phyloP scores from a whole-genome alignment of 2,888 invertebrate species.

The Pimpla rufipes region DNA sequence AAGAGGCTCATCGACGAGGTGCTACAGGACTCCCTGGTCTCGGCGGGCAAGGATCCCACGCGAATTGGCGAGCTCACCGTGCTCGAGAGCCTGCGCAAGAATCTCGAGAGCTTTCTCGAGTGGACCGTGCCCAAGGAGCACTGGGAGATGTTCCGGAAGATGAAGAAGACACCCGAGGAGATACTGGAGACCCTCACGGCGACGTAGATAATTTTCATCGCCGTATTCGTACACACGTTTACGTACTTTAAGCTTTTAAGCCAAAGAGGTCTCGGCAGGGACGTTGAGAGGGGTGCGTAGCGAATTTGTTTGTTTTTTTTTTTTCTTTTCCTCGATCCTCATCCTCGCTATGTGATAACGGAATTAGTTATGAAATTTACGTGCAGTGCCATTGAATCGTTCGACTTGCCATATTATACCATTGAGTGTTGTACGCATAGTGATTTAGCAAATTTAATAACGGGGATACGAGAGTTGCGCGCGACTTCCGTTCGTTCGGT shows the following conservation, averaged over 20 bases:
- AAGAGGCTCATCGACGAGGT: conserved; percentile 93
- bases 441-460: conserved; percentile 60
- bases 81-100: conserved; percentile 89
- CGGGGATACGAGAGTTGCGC: conserved; percentile 37
- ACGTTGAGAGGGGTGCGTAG: conserved; percentile 33
- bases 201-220: conserved; percentile 72
- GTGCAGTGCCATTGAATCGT: conserved; percentile 73
- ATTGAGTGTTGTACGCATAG: conserved; percentile 68
- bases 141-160: conserved; percentile 91
- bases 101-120: conserved; percentile 92
- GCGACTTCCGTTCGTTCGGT: conserved; percentile 27
- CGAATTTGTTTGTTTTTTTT: conserved; percentile 59
- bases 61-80: conserved; percentile 87
- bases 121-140: conserved; percentile 93
- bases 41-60: conserved; percentile 90
- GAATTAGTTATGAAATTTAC: conserved; percentile 48
- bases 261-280: conserved; percentile 49
- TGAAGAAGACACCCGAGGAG: conserved; percentile 92
- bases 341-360: conserved; percentile 52
- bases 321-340: conserved; percentile 44
- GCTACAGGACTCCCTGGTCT: conserved; percentile 91
- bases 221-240: conserved; percentile 13
- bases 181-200: conserved; percentile 91
- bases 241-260: conserved; percentile 38
- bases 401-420: conserved; percentile 74